Base-by-base conservation (phyloP, 2,888 invertebrate species). In the Dasysyrphus albostriatus region DNA sequence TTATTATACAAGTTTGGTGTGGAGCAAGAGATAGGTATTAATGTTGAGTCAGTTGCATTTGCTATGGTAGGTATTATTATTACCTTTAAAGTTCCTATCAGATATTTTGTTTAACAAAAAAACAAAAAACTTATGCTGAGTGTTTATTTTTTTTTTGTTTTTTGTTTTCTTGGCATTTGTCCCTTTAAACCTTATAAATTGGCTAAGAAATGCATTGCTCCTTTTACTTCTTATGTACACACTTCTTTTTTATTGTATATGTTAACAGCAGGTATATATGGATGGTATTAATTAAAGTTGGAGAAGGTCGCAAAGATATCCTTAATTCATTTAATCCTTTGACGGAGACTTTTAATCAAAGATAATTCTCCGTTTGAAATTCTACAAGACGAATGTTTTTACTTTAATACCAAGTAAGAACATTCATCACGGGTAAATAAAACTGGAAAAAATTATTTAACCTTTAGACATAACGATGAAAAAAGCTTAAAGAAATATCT, bases 31-130 rank as follows among this genome's bases (percentile, higher is more conserved):
- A 37, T 39, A 59, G 37, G 63, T 63, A 63, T 63, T 63, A 63
- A 63, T 63, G 67, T 67, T 67, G 67, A 67, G 34, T 65, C 65
- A 65, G 65, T 67, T 67, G 67, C 67, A 67, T 67, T 67, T 49
- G 67, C 16, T 49, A 67, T 67, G 47, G 34, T 47, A 49, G 47
- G 34, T 47, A 49, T 67, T 67, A 24, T 24, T 24, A 2, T 24
- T 24, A 49, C 67, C 34, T 67, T 42, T 42, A 61, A 67, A 49
- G 49, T 37, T 49, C 49, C 6, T 47, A 65, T 34, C 67, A 37
- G 49, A 67, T 67, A 67, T 67, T 67, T 67, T 49, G 34, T 65
- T 42, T 42, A 42, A 42, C 5, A 42, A 42, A 42, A 42, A 42
- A 12, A 39, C 9, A 37, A 65, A 5, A 49, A 47, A 67, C 47